Evolutionary conservation across 2,797 vertebrate species (phyloP), one percentile per base, ranked within the genome.

Genomic region (Ptychobarbus kaznakovi): DNA sequence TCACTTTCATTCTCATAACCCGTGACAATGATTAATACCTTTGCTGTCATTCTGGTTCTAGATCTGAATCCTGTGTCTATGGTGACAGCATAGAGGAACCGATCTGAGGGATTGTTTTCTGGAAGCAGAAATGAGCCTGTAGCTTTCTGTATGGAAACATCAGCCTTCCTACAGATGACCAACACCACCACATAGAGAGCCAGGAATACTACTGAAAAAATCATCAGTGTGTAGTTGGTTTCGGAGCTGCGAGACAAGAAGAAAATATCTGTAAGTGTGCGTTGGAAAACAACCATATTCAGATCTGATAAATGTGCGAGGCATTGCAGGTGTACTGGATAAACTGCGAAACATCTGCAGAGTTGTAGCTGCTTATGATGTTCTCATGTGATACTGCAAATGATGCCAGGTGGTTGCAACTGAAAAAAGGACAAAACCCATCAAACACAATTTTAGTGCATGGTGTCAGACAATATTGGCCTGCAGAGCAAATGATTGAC

Each of bases 51-150:
- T 11, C 6, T 66, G 49, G 93, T 88, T 0, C 94, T 94, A 25
- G 97, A 94, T 82, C 93, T 91, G 85, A 95, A 93, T 46, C 96
- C 95, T 0, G 96, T 96, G 92, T 96, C 93, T 38, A 96, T 66
- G 1, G 95, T 94, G 0, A 97, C 92, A 0, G 93, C 91, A 4
- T 97, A 97, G 11, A 94, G 89, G 81, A 94, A 90, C 4, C 83
- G 90, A 82, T 95, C 92, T 6, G 82, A 83, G 0, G 86, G 90
- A 7, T 85, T 72, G 74, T 92, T 95, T 86, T 96, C 96, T 35
- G 94, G 89, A 2, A 96, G 93, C 44, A 92, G 90, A 75, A 96
- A 91, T 38, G 88, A 86, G 3, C 89, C 92, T 13, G 4, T 65
- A 78, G 91, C 93, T 68, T 87, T 88, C 73, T 90, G 87, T 0